These are phyloP conservation scores for Ormyrus rosae DNA, from an alignment of 2,888 invertebrate genomes.

Conservation along the genomic window DNA sequence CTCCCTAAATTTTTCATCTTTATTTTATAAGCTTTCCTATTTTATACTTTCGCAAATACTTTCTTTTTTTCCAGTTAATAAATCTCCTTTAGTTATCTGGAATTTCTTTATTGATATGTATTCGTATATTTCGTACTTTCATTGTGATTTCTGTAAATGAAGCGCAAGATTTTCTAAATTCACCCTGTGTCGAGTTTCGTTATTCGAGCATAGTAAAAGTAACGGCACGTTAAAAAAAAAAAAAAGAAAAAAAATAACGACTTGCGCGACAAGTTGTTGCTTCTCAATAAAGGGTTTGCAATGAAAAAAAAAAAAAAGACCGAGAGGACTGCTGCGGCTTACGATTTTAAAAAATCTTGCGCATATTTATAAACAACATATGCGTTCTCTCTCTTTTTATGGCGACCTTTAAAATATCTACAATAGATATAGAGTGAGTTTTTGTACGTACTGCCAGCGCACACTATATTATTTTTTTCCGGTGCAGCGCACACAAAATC, in stretches of 20 bases:
- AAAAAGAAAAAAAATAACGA: background rate
- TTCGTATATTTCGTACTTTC: constrained; percentile 33
- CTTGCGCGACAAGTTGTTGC: background rate
- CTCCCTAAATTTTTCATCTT: constrained; percentile 16
- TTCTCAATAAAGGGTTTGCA: no score
- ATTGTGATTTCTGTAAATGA: background rate
- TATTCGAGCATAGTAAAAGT: constrained; percentile 4
- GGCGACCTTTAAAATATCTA: constrained; percentile 43
- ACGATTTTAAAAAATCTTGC: constrained; percentile 40
- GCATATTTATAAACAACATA: constrained; percentile 14
- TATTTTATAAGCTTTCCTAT: constrained; percentile 40
- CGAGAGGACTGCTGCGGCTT: background rate
- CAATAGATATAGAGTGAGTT: constrained; percentile 27
- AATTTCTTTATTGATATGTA: constrained; percentile 42
- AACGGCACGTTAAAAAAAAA: background rate
- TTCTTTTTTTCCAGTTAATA: constrained; percentile 33
- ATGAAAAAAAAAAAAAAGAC: background rate
- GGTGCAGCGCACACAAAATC: constrained; percentile 46
- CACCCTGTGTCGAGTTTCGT: background rate
- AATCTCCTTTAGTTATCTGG: constrained; percentile 23
- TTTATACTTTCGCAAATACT: constrained; percentile 47
- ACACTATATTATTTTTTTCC: constrained; percentile 42
- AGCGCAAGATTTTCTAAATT: constrained; percentile 39
- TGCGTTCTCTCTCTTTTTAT: background rate
- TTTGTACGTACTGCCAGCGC: constrained; percentile 51